Conservation (phyloP, 2,888 invertebrate genomes). For the Carcina quercana region DNA sequence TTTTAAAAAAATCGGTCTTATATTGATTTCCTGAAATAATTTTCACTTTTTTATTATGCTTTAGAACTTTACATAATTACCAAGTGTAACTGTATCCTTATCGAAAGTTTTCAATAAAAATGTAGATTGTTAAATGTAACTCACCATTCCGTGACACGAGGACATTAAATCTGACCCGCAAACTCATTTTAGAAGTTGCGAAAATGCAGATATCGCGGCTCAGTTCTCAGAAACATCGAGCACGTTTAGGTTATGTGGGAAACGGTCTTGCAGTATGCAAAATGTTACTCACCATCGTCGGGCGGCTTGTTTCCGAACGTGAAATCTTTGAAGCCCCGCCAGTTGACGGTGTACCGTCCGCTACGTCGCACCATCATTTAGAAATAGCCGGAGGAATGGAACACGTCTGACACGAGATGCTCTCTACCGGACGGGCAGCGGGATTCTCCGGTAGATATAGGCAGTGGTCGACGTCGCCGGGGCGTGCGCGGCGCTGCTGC, state of each 20-base stretch:
- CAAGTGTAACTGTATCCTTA: too few species aligned
- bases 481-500: conserved; percentile 42
- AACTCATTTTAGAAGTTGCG: neutral
- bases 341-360: conserved; percentile 69
- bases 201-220: conserved; percentile 1
- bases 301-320: conserved; percentile 62
- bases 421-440: conserved; percentile 30
- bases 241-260: conserved; percentile 39
- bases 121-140: too few species aligned
- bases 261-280: conserved; percentile 11
- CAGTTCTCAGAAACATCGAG: neutral
- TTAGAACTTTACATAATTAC: too few species aligned
- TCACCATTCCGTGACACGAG: neutral
- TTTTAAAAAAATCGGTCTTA: too few species aligned
- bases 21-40: too few species aligned
- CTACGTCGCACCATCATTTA: conserved; percentile 68
- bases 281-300: conserved; percentile 54
- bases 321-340: conserved; percentile 67
- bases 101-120: too few species aligned
- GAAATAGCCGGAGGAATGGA: conserved; percentile 23
- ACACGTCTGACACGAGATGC: conserved; percentile 23
- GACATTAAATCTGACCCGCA: conserved; percentile 1
- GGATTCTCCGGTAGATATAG: conserved; percentile 32
- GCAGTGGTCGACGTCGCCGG: conserved; percentile 15
- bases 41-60: too few species aligned